phyloP scores from a whole-genome alignment of 2,113 vertebrate genomes.

The Haplochromis vanheusdeni region DNA sequence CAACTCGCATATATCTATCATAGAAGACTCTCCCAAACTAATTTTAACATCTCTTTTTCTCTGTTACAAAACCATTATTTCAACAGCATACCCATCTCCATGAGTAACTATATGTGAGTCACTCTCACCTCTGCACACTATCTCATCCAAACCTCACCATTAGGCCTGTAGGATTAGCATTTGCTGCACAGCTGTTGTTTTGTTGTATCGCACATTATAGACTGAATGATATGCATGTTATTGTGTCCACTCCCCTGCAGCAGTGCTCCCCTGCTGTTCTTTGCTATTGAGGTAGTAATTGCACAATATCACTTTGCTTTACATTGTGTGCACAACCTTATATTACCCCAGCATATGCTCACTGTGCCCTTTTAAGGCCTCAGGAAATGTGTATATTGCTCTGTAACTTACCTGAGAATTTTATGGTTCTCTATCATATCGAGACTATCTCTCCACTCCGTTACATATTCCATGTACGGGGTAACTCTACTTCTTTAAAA shows the following conservation, averaged over 20 bases:
- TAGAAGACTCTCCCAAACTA: not conserved
- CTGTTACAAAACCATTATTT: not conserved
- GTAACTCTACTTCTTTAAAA: not conserved
- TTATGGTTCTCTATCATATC: not conserved
- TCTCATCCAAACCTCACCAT: not conserved
- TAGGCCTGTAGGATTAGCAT: not conserved
- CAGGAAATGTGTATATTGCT: constrained; percentile 16
- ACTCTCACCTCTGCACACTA: not conserved
- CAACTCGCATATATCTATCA: not conserved
- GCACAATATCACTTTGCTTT: constrained; percentile 22
- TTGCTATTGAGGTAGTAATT: constrained; percentile 1
- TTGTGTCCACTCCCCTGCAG: constrained; percentile 6
- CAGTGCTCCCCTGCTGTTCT: constrained; percentile 14
- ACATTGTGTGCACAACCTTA: constrained; percentile 4
- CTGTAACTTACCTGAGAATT: constrained; percentile 7
- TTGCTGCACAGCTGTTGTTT: constrained; percentile 16
- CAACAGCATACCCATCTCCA: not conserved
- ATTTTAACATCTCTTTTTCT: not conserved
- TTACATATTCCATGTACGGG: not conserved
- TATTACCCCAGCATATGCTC: constrained; percentile 9
- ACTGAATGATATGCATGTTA: constrained; percentile 3
- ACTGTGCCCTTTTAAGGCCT: constrained; percentile 16
- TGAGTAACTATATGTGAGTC: not conserved
- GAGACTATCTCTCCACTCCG: rapidly evolving
- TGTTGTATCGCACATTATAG: constrained; percentile 15